Evolutionary conservation across 2,888 invertebrate genomes (phyloP), one percentile per base, ranked within the genome.

Genomic region (Cephus pulcher): DNA sequence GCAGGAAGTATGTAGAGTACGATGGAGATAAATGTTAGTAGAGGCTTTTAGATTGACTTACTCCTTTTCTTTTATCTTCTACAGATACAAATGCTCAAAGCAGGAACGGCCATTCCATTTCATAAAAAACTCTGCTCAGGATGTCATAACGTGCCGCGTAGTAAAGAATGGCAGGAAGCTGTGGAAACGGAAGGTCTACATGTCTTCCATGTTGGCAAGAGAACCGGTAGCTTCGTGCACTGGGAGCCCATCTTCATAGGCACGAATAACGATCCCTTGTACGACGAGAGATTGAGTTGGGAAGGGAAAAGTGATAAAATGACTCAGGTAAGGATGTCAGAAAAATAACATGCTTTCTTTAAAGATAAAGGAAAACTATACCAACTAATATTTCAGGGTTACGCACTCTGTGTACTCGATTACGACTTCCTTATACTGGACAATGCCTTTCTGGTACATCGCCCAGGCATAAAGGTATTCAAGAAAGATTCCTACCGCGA

Each of bases 221-320:
- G 97, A 75, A 95, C 94, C 35, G 96, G 96, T 23, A 94, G 94
- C 86, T 96, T 94, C 90, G 93, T 96, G 40, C 96, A 96, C 90
- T 98, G 98, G 98, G 98, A 98, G 92, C 98, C 98, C 12, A 97
- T 98, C 85, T 98, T 96, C 89, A 97, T 98, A 80, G 98, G 98
- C 32, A 97, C 97, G 0, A 96, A 98, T 91, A 93, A 94, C 33
- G 98, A 97, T 88, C 97, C 98, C 0, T 93, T 96, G 83, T 98
- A 98, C 90, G 98, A 98, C 85, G 98, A 98, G 91, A 93, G 98
- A 88, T 94, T 98, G 81, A 97, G 97, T 90, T 98, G 98, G 98
- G 98, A 98, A 90, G 98, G 98, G 73, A 97, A 97, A 92, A 96
- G 97, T 92, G 98, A 98, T 92, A 98, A 98, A 93, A 98, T 98